A percentile compares a stretch with the other conserved stretches of the same genome.
Evolutionary conservation across 2,797 vertebrate species (phyloP).

Genomic region (Pantherophis vulpinus): DNA sequence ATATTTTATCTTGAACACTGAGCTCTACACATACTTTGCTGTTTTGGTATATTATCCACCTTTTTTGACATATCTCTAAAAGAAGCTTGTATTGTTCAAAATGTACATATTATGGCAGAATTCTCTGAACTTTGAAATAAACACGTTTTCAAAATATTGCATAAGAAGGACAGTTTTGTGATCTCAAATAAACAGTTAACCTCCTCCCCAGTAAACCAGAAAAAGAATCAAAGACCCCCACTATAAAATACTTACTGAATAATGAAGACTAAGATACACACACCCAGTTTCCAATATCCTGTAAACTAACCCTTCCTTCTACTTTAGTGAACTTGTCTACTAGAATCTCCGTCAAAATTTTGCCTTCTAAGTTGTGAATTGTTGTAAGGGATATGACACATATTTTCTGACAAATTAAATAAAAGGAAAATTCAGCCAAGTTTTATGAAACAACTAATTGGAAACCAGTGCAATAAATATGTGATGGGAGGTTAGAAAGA

Average conservation of each 20-base stretch:
- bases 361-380: background rate
- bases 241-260: background rate
- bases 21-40: slow-evolving; percentile 28
- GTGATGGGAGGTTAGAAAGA: background rate
- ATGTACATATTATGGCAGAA: slow-evolving; percentile 3
- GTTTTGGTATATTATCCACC: slow-evolving; percentile 43
- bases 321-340: background rate
- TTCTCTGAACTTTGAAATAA: background rate
- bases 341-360: background rate
- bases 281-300: background rate
- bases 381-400: slow-evolving; percentile 21
- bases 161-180: background rate
- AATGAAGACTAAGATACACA: background rate
- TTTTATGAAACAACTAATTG: slow-evolving; percentile 44
- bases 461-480: background rate
- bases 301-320: background rate
- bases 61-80: background rate
- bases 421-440: slow-evolving; percentile 21
- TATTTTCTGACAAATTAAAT: slow-evolving; percentile 35
- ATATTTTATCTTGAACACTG: slow-evolving; percentile 36
- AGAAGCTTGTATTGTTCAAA: slow-evolving; percentile 24
- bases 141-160: background rate
- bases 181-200: background rate
- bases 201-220: background rate
- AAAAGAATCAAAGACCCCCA: background rate